A percentile compares a stretch with the other conserved stretches of the same genome.
Evolutionary conservation across 2,888 invertebrate species (phyloP).

Genomic region (Pseudococcus longispinus): DNA sequence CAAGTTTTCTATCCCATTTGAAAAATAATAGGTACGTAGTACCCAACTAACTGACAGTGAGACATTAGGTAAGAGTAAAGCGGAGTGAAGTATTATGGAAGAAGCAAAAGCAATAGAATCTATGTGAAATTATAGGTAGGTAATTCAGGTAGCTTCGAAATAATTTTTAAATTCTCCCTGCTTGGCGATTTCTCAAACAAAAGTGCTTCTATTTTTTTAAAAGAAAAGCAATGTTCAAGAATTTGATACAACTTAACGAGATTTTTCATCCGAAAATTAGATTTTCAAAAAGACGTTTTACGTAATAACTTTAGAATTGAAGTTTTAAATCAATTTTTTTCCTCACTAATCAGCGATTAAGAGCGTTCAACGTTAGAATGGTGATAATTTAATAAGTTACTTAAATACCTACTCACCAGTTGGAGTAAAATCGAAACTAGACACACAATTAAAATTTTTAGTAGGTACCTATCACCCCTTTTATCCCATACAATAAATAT

Average conservation of each 20-base stretch:
- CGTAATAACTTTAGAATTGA: neutral
- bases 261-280: neutral
- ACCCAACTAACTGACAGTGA: neutral
- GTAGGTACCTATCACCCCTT: neutral
- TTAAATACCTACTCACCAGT: neutral
- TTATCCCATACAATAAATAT: neutral
- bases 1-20: neutral
- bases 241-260: too few species aligned
- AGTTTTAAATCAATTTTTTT: neutral
- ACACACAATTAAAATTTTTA: neutral
- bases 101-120: neutral
- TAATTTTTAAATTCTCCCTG: neutral
- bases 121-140: neutral
- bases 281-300: neutral
- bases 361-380: neutral
- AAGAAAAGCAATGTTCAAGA: too few species aligned
- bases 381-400: neutral
- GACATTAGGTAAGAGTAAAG: neutral
- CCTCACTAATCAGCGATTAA: neutral
- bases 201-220: neutral
- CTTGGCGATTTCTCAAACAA: neutral
- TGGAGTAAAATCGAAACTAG: neutral
- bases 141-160: neutral
- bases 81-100: neutral
- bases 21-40: neutral